A percentile compares a stretch with the other conserved stretches of the same genome.
Evolutionary conservation across 2,888 invertebrate genomes (phyloP).

Genomic region (Allolobophora icterica): DNA sequence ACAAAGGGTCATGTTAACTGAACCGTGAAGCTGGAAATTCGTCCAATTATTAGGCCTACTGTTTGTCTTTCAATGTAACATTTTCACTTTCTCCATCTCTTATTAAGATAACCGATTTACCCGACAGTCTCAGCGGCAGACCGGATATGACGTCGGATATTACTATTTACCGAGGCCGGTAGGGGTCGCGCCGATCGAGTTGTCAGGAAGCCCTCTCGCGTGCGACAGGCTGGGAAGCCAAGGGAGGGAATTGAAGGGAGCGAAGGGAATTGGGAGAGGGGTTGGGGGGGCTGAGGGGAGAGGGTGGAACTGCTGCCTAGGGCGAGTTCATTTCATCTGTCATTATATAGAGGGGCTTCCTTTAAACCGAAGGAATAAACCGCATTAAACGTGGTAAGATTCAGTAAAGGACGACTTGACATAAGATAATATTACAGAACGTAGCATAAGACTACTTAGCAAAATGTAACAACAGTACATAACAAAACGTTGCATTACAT

Average conservation of each 20-base stretch:
- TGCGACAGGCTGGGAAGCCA: background rate
- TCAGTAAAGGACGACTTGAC: background rate
- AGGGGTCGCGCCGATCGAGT: background rate
- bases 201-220: background rate
- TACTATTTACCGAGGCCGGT: background rate
- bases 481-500: no score
- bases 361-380: no score
- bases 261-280: background rate
- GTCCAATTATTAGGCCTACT: background rate
- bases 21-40: background rate
- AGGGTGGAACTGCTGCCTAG: background rate
- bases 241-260: background rate
- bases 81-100: background rate
- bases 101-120: background rate
- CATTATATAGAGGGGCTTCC: conserved; percentile 8
- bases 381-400: background rate
- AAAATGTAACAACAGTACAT: no score
- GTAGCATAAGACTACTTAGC: no score
- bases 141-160: conserved; percentile 17
- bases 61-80: background rate
- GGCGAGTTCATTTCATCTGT: background rate
- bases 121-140: background rate
- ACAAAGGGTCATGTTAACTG: background rate
- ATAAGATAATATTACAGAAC: no score
- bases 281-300: background rate